Evolutionary conservation across 2,888 invertebrate species (phyloP), one percentile per base, ranked within the genome.

Genomic region (Meiosimyza platycephala): DNA sequence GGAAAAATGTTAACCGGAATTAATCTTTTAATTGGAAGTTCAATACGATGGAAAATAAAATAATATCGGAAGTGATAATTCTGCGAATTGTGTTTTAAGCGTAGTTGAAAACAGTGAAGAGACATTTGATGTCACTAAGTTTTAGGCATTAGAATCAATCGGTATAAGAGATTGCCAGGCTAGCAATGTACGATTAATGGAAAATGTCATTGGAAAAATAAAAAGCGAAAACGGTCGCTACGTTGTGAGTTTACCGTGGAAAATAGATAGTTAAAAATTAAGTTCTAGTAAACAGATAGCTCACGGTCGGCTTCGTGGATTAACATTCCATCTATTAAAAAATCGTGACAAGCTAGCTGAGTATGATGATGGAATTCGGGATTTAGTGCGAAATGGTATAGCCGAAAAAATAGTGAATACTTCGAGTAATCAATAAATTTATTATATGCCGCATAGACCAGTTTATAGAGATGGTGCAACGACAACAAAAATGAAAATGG

Each of bases 21-120:
- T 64, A 74, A 76, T 66, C 62, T 72, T 48, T 40, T 76, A 22
- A 76, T 76, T 18, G 75, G 73, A 57, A 69, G 62, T 74, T 75
- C 62, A 70, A 73, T 51, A 68, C 71, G 16, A 63, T 47, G 50
- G 57, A 60, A 57, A 65, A 33, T 48, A 63, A 74, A 22, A 51
- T 54, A 62, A 67, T 74, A 28, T 47, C 47, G 57, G 71, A 75
- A 48, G 33, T 55, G 57, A 66, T 22, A 9, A 12, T 51, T n/a
- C 54, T 16, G 4, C 40, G 16, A 48, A 69, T 52, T 69, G 28
- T 63, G 51, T 52, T 18, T 63, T 71, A 57, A 22, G 22, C 11
- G 64, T 47, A 55, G 13, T 18, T 15, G 70, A 73, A 54, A 28
- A 18, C 12, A 33, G 7, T 9, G 12, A 40, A 4, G 40, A 73